Evolutionary conservation across 1,140 invertebrate genomes (phyloP), one percentile per base, ranked within the genome.

Genomic region (Aphelenchoides besseyi): DNA sequence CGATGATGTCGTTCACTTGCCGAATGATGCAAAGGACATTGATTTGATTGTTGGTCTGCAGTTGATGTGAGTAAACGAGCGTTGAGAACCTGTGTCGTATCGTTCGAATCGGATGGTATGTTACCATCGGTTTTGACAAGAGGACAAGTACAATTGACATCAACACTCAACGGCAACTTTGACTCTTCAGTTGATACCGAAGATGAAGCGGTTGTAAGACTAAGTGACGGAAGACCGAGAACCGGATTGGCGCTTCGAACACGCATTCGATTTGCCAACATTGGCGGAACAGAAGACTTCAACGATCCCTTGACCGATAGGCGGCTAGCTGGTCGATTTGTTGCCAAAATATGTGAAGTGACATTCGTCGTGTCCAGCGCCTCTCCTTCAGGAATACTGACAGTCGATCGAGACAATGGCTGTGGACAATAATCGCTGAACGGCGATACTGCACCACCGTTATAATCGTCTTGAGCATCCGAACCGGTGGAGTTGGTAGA

Each of bases 81-180:
- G 41, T 48, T 12, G 12, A 48, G 41, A 48, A 16, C 41, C 12
- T 23, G 41, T 12, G 41, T 12, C 41, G 41, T 16, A 48, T 12
- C 23, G 41, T 16, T 48, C 55, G 55, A 59, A 5, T 59, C 55
- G 55, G 18, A 5, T 41, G 37, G n/a, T n/a, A n/a, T 8, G 5
- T 18, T 23, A 5, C 5, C 18, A 23, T 59, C 18, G 5, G 37
- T 5, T 59, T 5, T 8, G 5, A 8, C 55, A 59, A 5, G 5
- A n/a, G 5, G 5, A 35, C 63, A 66, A 37, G 63, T 33, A 53
- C 63, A 66, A 32, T 33, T 35, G 2, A 66, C 32, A 30, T 66
- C 32, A 16, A 66, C 63, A 37, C 63, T 66, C 32, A 66, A 30
- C 1, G 63, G 63, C 5, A 23, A 59, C 3, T 53, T 37, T 12